Evolutionary conservation across 2,888 invertebrate species (phyloP).

Genomic region (Prosapia bicincta): DNA sequence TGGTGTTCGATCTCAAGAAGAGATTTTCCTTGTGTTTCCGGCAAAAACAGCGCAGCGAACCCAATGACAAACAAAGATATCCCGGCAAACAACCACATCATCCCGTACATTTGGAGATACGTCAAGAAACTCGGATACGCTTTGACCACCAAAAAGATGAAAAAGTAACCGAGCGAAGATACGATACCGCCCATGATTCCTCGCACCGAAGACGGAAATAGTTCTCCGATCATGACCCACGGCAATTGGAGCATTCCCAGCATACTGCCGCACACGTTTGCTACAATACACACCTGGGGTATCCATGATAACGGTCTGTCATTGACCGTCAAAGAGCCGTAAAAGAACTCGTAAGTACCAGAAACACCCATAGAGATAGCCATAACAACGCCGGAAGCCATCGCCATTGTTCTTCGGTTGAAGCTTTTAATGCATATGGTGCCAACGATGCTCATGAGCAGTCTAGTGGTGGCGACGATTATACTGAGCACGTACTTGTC

Average conservation of each 20-base stretch:
- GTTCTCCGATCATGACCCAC: constrained; percentile 71
- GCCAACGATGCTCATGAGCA: constrained; percentile 63
- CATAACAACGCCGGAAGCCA: constrained; percentile 62
- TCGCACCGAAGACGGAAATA: constrained; percentile 65
- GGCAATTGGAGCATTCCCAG: constrained; percentile 69
- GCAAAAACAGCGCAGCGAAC: constrained; percentile 59
- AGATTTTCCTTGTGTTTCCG: constrained; percentile 67
- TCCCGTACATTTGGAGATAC: constrained; percentile 51
- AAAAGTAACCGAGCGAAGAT: constrained; percentile 63
- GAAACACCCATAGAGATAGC: constrained; percentile 55
- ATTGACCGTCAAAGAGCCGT: constrained; percentile 38
- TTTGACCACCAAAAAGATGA: constrained; percentile 68
- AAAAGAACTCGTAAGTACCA: constrained; percentile 40
- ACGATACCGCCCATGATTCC: constrained; percentile 68
- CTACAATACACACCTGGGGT: constrained; percentile 58
- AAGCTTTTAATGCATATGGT: constrained; percentile 63
- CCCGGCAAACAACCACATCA: constrained; percentile 59
- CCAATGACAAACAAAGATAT: constrained; percentile 59
- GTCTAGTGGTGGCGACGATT: constrained; percentile 61
- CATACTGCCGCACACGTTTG: constrained; percentile 70
- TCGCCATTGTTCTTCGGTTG: constrained; percentile 59
- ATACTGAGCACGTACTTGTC: constrained; percentile 67
- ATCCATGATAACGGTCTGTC: constrained; percentile 45
- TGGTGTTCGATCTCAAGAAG: constrained; percentile 62
- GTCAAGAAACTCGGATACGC: constrained; percentile 58